Evolutionary conservation across 2,113 vertebrate species (phyloP).

Genomic region (Oreochromis tanganicae): DNA sequence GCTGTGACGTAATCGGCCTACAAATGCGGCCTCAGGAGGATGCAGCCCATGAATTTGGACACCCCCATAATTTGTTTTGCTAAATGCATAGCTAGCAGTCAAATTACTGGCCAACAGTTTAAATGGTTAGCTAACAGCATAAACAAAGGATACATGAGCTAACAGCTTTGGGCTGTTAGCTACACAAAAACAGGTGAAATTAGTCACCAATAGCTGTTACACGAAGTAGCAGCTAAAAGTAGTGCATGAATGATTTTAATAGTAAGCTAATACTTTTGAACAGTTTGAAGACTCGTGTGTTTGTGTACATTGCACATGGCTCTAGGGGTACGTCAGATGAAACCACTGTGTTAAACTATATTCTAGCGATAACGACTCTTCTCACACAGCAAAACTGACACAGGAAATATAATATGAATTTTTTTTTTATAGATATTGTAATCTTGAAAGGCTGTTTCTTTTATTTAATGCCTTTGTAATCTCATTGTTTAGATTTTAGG

Average conservation of each 20-base stretch:
- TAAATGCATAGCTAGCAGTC: not conserved
- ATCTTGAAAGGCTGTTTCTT: not conserved
- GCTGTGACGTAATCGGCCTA: too few species aligned
- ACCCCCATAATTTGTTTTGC: not conserved
- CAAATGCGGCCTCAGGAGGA: too few species aligned
- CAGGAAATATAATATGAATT: not conserved
- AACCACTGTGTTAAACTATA: not conserved
- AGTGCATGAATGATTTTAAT: not conserved
- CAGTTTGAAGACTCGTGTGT: not conserved
- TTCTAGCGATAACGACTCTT: not conserved
- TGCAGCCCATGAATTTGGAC: too few species aligned
- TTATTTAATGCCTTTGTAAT: not conserved
- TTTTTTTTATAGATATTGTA: not conserved
- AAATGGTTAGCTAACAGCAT: not conserved
- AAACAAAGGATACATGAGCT: not conserved
- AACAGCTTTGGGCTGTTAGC: not conserved
- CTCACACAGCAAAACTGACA: not conserved
- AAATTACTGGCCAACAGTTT: not conserved
- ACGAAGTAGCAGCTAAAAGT: not conserved
- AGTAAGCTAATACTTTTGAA: not conserved
- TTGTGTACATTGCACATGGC: not conserved
- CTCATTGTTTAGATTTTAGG: not conserved
- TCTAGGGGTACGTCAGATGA: not conserved
- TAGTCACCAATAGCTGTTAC: not conserved
- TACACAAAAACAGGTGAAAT: not conserved